Base-by-base conservation (phyloP, 1,140 invertebrate species). In the Ooceraea biroi region DNA sequence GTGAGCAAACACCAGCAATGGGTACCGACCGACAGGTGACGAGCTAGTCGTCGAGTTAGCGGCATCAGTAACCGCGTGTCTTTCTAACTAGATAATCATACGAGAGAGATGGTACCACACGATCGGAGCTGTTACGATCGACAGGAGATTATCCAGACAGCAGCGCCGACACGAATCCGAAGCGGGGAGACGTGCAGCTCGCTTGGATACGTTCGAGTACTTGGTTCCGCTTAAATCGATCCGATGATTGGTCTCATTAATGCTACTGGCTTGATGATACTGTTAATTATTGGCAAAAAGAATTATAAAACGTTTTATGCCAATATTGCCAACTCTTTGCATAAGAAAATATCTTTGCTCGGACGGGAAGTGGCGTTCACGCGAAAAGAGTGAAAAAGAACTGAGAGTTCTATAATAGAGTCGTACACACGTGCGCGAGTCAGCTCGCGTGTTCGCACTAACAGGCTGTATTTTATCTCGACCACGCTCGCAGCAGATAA, bases 41-140 rank as follows among this genome's bases (percentile, higher is more conserved):
- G 74, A 66, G 46, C 60, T 65, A 27, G 12, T 77, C 60, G 27
- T 77, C 74, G 61, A 77, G 74, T 77, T 77, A 77, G 60, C 73
- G 73, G 46, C 60, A 66, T 22, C 44, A 55, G 66, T 77, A 77
- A 77, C 74, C 19, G 61, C 46, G 61, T 44, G 46, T 66, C 74
- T 55, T 52, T 66, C 61, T 66, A 77, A 77, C 61, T 66, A 46
- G 46, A 77, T 77, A 77, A 77, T 77, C 66, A 77, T 77, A 61
- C 30, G 46, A 66, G 61, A 66, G 61, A 66, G 74, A 66, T 77
- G 52, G 14, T 41, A 77, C 66, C 73, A 19, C 12, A 27, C 11
- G 57, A 61, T 60, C 55, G 17, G n/a, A 22, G 55, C 36, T 61
- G 25, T 71, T 52, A 52, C 3, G 27, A 46, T 60, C 44, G 71